Base-by-base conservation (phyloP, 2,113 vertebrate species). In the Apteryx mantelli region DNA sequence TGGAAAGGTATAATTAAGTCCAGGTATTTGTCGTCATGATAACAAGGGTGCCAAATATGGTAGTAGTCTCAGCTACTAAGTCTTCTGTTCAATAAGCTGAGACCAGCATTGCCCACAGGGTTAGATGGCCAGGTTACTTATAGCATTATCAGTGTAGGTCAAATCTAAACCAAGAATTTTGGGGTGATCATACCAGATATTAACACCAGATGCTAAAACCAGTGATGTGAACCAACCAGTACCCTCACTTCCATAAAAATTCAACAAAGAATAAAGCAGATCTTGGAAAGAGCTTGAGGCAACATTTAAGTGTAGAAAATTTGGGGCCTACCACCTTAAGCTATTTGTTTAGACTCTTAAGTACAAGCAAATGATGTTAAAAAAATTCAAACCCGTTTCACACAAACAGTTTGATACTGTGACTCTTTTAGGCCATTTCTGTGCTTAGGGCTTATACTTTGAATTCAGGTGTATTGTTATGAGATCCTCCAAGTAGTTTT, bases 381-480 rank as follows among this genome's bases (percentile, higher is more conserved):
- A 77, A 93, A 92, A 65, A 92, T 74, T 61, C 52, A 95, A 97
- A 83, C 9, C 3, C 52, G 36, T 91, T 85, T 80, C 73, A 86
- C 50, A 83, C 10, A 56, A 81, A 84, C 36, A 91, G 8, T 20
- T 44, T 19, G 13, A 60, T 65, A 75, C 2, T 77, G 19, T 81
- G 36, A 91, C 55, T 44, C 8, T 71, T 30, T 50, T 84, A 88
- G n/a, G 40, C 17, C 46, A 32, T 64, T 88, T 95, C 56, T 81
- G 20, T 69, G 30, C 87, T 82, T 80, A 58, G 42, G 21, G 13
- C 40, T 89, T 61, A 84, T 77, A 50, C n/a, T 90, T 76, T 91
- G 42, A 86, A 44, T 95, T 95, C 91, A 97, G 64, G 64, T 93
- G 63, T 93, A 71, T 55, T 96, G 36, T 79, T 94, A 63, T 89